Base-by-base conservation (phyloP, 2,888 invertebrate species). In the Choreutis nemorana region DNA sequence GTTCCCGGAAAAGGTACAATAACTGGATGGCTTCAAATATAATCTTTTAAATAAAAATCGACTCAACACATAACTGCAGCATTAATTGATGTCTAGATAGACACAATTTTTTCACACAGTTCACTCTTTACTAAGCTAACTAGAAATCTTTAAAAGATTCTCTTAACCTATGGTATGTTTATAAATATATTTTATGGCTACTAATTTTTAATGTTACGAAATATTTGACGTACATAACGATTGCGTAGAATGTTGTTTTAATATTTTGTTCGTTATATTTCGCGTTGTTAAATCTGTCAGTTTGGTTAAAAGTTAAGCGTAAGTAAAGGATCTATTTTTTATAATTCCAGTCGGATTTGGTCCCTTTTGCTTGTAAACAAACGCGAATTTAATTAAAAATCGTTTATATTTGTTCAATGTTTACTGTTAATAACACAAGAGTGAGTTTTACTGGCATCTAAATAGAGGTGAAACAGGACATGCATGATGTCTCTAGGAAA, bases 291-390 rank as follows among this genome's bases (percentile, higher is more conserved):
- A 56, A 53, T 50, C 48, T 60, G 66, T 73, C 50, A 73, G 71
- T 72, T 48, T 58, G 57, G 70, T 75, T 75, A 71, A 65, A 51
- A 42, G 50, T 60, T 50, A 54, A 44, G 43, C 48, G 42, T 41
- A 44, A 55, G 52, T 55, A 46, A 54, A 50, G 53, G 44, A 56
- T 14, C 29, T 44, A 41, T 52, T 57, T 48, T 46, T 51, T 48
- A 42, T 48, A 51, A 40, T 44, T 61, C 55, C 66, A 65, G 55
- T 68, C 51, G 49, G 65, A 68, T 67, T 78, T 78, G 77, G 77
- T 78, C 77, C 77, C 77, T 73, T 77, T 68, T 65, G 77, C 77
- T 78, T 77, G 77, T 73, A 77, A 72, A n/a, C n/a, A n/a, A n/a
- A 70, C 51, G 48, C 57, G 63, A 66, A 64, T 63, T 45, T 44